Conservation (phyloP, 2,888 invertebrate genomes). For the Thera obeliscata region DNA sequence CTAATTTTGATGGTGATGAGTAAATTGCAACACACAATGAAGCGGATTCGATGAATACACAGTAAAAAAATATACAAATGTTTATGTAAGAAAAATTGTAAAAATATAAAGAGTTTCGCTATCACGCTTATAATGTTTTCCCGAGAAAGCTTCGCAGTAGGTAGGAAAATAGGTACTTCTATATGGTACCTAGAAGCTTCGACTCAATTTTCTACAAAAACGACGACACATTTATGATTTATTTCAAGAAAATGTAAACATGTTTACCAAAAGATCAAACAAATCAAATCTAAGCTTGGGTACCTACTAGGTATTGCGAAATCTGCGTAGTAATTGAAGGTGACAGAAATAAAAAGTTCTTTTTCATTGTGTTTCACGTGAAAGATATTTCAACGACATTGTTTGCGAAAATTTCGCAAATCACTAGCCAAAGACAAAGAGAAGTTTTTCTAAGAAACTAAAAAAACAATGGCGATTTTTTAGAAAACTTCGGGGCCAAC, state of each 20-base stretch:
- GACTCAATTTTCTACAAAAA: no score
- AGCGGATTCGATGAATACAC: no score
- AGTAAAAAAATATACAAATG: background rate
- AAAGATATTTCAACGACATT: conserved; percentile 14
- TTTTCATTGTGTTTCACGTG: conserved; percentile 1
- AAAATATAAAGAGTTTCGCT: no score
- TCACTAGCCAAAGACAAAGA: conserved; percentile 18
- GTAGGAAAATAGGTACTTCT: no score
- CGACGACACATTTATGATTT: no score
- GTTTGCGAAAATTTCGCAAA: conserved; percentile 14
- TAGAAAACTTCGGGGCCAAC: conserved; percentile 5
- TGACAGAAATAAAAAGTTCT: background rate
- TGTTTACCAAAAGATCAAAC: background rate
- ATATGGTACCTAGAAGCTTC: no score
- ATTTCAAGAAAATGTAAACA: no score
- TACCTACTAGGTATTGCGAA: background rate
- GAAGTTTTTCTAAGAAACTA: conserved; percentile 13
- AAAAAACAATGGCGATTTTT: conserved; percentile 14
- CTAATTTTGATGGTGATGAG: no score
- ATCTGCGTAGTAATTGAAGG: background rate
- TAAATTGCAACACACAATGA: no score
- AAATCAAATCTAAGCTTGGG: no score
- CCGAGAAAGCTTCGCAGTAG: no score
- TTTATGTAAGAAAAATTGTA: background rate
- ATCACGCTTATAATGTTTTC: no score